phyloP scores from a whole-genome alignment of 2,113 vertebrate species.

The Cardinalis cardinalis region DNA sequence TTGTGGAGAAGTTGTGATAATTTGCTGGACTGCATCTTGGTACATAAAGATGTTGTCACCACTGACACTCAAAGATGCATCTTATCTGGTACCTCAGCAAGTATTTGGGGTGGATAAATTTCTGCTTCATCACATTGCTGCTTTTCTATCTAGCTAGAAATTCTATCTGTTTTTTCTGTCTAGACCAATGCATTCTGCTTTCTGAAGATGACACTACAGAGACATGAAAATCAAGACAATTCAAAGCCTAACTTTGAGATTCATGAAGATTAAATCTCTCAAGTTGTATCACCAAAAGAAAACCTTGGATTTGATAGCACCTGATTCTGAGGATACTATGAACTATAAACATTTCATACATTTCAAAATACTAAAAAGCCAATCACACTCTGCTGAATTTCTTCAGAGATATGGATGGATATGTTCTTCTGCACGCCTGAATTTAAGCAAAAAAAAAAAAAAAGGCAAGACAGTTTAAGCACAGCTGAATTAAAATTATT shows the following conservation, averaged over 20 bases:
- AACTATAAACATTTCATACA: background rate
- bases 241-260: background rate
- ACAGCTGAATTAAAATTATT: background rate
- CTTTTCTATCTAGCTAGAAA: background rate
- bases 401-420: background rate
- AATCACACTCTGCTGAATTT: background rate
- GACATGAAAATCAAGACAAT: background rate
- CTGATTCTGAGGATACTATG: background rate
- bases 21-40: background rate
- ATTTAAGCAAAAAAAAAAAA: background rate
- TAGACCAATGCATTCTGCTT: background rate
- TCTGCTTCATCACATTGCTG: background rate
- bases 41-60: background rate
- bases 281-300: background rate
- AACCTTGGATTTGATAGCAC: background rate
- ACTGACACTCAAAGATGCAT: fast-evolving
- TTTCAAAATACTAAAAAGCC: background rate
- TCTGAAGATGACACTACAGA: background rate
- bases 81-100: background rate
- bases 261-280: background rate
- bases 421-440: background rate
- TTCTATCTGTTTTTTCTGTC: background rate
- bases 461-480: background rate
- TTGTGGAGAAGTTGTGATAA: background rate
- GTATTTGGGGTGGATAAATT: background rate